Evolutionary conservation across 2,113 vertebrate genomes (phyloP), one percentile per base, ranked within the genome.

Genomic region (Coturnix japonica): DNA sequence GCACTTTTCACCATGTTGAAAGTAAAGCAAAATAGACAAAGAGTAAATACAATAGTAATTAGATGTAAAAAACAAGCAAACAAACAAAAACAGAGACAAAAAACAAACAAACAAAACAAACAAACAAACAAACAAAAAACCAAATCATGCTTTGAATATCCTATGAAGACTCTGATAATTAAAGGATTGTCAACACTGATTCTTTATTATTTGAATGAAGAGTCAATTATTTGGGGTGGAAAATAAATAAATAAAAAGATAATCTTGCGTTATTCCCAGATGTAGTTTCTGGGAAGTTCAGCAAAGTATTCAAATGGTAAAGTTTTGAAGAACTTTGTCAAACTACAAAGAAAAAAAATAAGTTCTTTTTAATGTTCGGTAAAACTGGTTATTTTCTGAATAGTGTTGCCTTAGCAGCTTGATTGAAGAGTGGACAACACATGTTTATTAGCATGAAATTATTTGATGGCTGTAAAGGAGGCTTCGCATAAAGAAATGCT

Each of bases 81-180:
- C 6, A 13, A 49, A 49, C 12, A 51, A 26, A 51, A n/a, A n/a
- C n/a, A n/a, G 6, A 23, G 12, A 49, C 11, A 51, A 25, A 51
- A 4, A 43, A 9, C 28, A 49, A 23, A 25, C 5, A 13, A 49
- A 49, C 11, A 51, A 26, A 49, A n/a, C n/a, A 49, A 23, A 25
- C 5, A 13, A 49, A 49, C 11, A 51, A 26, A 49, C 23, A 13
- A 25, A 49, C 4, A 25, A 49, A 51, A 54, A 54, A 53, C 35
- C 44, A 56, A 67, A 56, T 49, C 53, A 28, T 23, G 72, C 33
- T 94, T 86, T 87, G 59, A 17, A 83, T 91, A 96, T 70, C 71
- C 21, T 37, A 89, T 88, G 83, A 93, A 91, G 69, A 14, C 28
- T 83, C 26, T 89, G 28, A 89, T 54, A 92, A 82, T 91, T 95